Conservation (phyloP, 2,113 vertebrate species). For the Menura novaehollandiae region DNA sequence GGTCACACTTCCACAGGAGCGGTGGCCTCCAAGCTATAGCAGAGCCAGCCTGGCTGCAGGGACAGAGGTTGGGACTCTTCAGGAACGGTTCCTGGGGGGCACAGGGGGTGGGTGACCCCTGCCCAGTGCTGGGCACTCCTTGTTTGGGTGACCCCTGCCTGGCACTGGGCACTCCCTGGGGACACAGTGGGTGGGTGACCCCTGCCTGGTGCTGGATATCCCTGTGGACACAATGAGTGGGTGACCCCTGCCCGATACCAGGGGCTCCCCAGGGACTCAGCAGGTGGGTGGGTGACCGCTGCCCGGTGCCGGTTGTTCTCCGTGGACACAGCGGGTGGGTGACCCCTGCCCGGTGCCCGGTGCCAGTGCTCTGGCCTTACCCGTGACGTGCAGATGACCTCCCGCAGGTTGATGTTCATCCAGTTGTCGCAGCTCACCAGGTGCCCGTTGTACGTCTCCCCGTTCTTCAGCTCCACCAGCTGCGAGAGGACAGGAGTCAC, state of each 20-base stretch:
- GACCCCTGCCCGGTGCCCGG: background rate
- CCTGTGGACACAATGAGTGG: fast-evolving
- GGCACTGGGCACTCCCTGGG: too few species aligned
- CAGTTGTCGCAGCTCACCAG: slow-evolving; percentile 98
- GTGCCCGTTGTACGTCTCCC: slow-evolving; percentile 96
- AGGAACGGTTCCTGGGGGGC: background rate
- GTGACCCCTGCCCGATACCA: too few species aligned
- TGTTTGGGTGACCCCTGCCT: too few species aligned
- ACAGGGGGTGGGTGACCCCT: background rate
- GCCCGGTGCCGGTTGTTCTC: background rate
- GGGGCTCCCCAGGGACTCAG: too few species aligned
- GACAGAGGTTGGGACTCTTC: fast-evolving
- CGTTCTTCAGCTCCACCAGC: slow-evolving; percentile 97
- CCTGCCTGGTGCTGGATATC: background rate
- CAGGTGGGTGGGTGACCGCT: background rate
- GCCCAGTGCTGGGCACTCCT: too few species aligned
- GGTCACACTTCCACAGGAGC: fast-evolving
- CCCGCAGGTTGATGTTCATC: slow-evolving; percentile 98
- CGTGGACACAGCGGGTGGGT: background rate
- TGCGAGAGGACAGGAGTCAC: slow-evolving; percentile 13
- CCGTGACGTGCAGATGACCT: slow-evolving; percentile 97
- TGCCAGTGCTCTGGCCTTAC: slow-evolving; percentile 58
- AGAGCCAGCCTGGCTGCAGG: background rate
- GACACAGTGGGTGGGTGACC: background rate
- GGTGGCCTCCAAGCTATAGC: fast-evolving